Evolutionary conservation across 2,797 vertebrate species (phyloP).

Genomic region (Euthynnus affinis): DNA sequence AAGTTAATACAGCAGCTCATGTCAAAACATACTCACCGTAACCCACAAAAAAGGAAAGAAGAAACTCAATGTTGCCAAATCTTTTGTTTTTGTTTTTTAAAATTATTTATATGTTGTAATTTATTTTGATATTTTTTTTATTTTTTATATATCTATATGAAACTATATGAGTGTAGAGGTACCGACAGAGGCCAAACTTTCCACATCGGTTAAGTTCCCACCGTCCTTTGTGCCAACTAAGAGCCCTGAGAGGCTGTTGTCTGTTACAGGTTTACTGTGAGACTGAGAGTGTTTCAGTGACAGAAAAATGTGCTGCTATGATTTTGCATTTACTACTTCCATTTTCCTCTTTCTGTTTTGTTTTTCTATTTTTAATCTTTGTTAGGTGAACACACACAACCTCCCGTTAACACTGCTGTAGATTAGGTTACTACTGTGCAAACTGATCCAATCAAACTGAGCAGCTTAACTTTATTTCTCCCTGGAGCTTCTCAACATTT

Average conservation of each 20-base stretch:
- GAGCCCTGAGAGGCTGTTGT: conserved; percentile 45
- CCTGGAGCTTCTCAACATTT: conserved; percentile 24
- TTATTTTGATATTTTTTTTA: conserved; percentile 81
- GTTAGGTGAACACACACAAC: neutral
- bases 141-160: conserved; percentile 77
- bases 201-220: conserved; percentile 46
- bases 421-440: conserved; percentile 20
- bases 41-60: conserved; percentile 56
- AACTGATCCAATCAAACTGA: conserved; percentile 34
- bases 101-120: conserved; percentile 84
- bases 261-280: conserved; percentile 65
- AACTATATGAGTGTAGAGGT: conserved; percentile 71
- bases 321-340: conserved; percentile 46
- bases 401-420: conserved; percentile 16
- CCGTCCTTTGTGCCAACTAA: conserved; percentile 84
- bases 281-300: conserved; percentile 55
- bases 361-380: neutral
- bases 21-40: conserved; percentile 52
- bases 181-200: conserved; percentile 77
- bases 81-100: conserved; percentile 53
- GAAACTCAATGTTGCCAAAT: conserved; percentile 85
- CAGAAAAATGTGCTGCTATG: conserved; percentile 78
- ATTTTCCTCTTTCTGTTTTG: conserved; percentile 18
- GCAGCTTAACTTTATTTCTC: conserved; percentile 16
- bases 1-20: conserved; percentile 48